Percentiles rank a stretch among this genome's conserved stretches.
These are phyloP conservation scores for Acronicta leporina DNA, from an alignment of 2,888 invertebrate species.

Conservation along the genomic window DNA sequence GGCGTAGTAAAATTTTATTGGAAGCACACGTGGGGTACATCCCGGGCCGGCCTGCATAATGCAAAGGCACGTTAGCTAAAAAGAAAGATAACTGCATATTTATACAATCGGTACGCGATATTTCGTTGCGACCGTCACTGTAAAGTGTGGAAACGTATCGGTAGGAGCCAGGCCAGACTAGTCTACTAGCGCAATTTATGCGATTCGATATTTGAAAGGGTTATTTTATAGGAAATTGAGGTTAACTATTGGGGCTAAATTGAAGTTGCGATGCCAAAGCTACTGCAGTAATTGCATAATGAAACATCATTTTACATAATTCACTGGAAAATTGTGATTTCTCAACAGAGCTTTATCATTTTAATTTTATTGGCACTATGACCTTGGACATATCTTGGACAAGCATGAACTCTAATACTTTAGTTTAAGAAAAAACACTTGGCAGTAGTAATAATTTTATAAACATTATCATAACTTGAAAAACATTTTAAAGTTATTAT, in stretches of 20 bases:
- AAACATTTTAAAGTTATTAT: background rate
- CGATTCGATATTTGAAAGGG: constrained; percentile 17
- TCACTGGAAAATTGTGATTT: too few species aligned
- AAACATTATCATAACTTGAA: too few species aligned
- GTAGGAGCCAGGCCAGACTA: constrained; percentile 28
- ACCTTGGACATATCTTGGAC: too few species aligned
- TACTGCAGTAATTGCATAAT: background rate
- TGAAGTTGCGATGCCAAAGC: background rate
- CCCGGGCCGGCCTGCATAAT: constrained; percentile 79
- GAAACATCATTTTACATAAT: too few species aligned
- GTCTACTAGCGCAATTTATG: constrained; percentile 18
- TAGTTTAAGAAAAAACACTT: too few species aligned
- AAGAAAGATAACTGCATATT: constrained; percentile 89
- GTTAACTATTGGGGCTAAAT: background rate
- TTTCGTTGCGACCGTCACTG: constrained; percentile 84
- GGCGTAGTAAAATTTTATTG: constrained; percentile 87
- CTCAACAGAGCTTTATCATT: too few species aligned
- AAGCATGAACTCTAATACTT: too few species aligned
- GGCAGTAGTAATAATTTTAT: too few species aligned
- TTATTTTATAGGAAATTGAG: constrained; percentile 6
- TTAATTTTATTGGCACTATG: too few species aligned
- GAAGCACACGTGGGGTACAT: constrained; percentile 83
- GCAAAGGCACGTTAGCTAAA: constrained; percentile 86
- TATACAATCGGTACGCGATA: constrained; percentile 86
- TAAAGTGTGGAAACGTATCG: constrained; percentile 64